These are phyloP conservation scores for Mormyrus proboscirostris DNA, from an alignment of 2,797 vertebrate species.

Conservation along the genomic window DNA sequence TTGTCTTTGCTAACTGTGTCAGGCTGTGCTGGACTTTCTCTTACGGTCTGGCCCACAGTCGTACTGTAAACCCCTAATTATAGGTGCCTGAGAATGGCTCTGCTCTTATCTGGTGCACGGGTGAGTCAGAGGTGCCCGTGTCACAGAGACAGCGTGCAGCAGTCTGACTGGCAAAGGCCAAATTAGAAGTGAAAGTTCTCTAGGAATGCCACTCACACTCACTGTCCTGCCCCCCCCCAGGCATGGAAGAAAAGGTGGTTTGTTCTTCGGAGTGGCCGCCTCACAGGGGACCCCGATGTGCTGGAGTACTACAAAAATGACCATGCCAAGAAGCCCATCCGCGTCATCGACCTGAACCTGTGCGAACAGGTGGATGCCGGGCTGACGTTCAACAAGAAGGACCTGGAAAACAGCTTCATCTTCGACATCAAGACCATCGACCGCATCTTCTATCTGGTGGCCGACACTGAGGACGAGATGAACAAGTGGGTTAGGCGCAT, in stretches of 20 bases:
- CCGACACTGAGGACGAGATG: slow-evolving; percentile 98
- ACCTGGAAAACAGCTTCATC: slow-evolving; percentile 98
- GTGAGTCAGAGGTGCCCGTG: slow-evolving; percentile 13
- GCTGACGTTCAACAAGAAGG: slow-evolving; percentile 94
- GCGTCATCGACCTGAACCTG: slow-evolving; percentile 97
- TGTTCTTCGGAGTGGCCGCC: slow-evolving; percentile 89
- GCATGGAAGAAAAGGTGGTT: slow-evolving; percentile 99
- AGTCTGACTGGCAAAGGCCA: background rate
- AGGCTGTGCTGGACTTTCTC: background rate
- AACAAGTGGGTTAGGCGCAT: slow-evolving; percentile 99
- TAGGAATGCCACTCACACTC: background rate
- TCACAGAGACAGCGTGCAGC: background rate
- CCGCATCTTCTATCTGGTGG: slow-evolving; percentile 94
- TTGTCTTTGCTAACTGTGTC: background rate
- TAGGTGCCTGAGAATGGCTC: slow-evolving; percentile 41
- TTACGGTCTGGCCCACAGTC: background rate
- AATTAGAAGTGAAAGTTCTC: background rate
- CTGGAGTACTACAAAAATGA: slow-evolving; percentile 99
- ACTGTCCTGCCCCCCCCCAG: slow-evolving; percentile 47
- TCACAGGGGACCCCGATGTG: slow-evolving; percentile 94
- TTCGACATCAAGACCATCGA: slow-evolving; percentile 99
- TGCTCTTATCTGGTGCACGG: slow-evolving; percentile 32
- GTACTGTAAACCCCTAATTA: slow-evolving; percentile 34
- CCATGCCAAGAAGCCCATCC: slow-evolving; percentile 96
- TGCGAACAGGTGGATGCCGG: slow-evolving; percentile 98